These are phyloP conservation scores for Sminthopsis crassicaudata DNA, from an alignment of 2,113 vertebrate species.

Conservation along the genomic window DNA sequence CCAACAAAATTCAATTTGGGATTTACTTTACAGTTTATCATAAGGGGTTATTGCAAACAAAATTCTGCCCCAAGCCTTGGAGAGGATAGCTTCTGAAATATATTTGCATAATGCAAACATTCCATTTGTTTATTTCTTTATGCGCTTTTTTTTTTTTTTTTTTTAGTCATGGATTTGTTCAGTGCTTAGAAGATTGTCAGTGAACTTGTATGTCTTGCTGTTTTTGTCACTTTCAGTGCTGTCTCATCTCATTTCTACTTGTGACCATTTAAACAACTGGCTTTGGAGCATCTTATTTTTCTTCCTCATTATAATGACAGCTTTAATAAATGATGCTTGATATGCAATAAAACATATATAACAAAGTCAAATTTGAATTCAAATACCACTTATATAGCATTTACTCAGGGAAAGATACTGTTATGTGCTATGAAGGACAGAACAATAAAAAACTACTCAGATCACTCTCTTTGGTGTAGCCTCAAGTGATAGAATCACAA, in stretches of 20 bases:
- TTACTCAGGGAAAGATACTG: not conserved
- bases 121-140: conserved; percentile 51
- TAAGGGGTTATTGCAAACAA: conserved; percentile 67
- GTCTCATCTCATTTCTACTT: not conserved
- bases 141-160: not conserved
- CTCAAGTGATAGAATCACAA: not conserved
- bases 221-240: not conserved
- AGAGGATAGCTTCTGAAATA: conserved; percentile 64
- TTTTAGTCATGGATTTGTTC: conserved; percentile 10
- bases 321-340: not conserved
- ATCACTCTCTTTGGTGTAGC: not conserved
- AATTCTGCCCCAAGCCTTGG: conserved; percentile 45
- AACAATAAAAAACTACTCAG: not conserved
- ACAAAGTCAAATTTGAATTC: not conserved
- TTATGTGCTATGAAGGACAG: not conserved
- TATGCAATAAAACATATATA: not conserved
- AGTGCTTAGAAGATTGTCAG: not conserved
- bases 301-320: not conserved
- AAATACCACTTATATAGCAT: not conserved
- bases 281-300: not conserved
- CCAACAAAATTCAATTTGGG: conserved; percentile 69
- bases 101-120: conserved; percentile 74
- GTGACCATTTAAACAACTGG: not conserved
- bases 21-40: conserved; percentile 62
- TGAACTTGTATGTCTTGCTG: not conserved